phyloP scores from a whole-genome alignment of 2,113 vertebrate genomes.

The Crotalus helleri region DNA sequence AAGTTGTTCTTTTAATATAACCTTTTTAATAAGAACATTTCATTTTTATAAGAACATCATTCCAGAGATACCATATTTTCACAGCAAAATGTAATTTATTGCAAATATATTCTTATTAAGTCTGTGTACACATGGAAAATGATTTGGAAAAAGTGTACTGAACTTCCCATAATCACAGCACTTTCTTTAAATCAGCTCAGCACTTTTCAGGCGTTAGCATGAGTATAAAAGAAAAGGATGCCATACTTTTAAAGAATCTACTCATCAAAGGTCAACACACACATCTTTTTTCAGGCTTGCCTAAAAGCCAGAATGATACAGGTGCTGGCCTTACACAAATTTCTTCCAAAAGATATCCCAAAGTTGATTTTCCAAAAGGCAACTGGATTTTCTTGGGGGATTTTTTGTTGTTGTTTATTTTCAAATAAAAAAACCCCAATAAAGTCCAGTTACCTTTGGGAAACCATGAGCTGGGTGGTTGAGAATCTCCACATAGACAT shows the following conservation, averaged over 20 bases:
- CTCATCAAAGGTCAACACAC: not conserved
- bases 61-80: not conserved
- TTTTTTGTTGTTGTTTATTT: not conserved
- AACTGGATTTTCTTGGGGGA: not conserved
- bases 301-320: not conserved
- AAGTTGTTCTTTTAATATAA: not conserved
- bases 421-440: not conserved
- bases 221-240: not conserved
- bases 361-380: not conserved
- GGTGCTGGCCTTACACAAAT: not conserved
- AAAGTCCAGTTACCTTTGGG: not conserved
- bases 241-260: not conserved
- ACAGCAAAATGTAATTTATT: not conserved
- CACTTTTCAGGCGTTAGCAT: not conserved
- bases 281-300: not conserved
- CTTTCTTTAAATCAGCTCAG: not conserved
- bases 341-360: not conserved
- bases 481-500: not conserved
- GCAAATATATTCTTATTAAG: not conserved
- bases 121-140: not conserved
- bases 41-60: not conserved
- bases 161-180: not conserved
- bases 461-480: not conserved
- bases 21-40: not conserved
- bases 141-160: not conserved